Conservation (phyloP, 2,888 invertebrate species). For the Eupithecia dodoneata region DNA sequence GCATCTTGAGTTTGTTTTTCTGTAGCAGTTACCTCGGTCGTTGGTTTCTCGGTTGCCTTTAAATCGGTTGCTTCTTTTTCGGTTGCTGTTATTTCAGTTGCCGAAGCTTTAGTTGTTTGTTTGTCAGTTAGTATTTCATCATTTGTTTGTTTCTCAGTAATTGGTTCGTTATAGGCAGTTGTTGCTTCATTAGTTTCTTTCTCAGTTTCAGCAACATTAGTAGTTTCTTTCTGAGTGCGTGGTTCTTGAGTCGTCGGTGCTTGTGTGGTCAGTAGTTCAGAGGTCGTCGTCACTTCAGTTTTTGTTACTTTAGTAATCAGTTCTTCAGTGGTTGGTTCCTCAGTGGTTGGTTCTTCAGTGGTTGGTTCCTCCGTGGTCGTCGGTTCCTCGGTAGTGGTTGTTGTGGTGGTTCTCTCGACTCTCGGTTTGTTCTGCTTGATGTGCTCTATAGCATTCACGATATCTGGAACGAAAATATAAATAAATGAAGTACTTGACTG, state of each 20-base stretch:
- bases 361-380: neutral
- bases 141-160: neutral
- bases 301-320: neutral
- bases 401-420: neutral
- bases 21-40: neutral
- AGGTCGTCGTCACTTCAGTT: neutral
- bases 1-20: neutral
- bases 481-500: neutral
- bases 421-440: conserved; percentile 8
- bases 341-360: neutral
- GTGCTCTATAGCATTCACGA: neutral
- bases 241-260: neutral
- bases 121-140: neutral
- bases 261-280: neutral
- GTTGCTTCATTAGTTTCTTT: neutral
- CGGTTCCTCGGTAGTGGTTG: neutral
- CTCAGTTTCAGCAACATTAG: neutral
- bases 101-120: neutral
- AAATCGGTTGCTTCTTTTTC: neutral
- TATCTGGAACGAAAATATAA: neutral
- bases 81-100: neutral
- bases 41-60: neutral
- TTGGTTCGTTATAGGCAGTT: neutral
- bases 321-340: neutral
- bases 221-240: neutral